These are phyloP conservation scores for Oreochromis tanganicae DNA, from an alignment of 2,113 vertebrate species.

Conservation along the genomic window DNA sequence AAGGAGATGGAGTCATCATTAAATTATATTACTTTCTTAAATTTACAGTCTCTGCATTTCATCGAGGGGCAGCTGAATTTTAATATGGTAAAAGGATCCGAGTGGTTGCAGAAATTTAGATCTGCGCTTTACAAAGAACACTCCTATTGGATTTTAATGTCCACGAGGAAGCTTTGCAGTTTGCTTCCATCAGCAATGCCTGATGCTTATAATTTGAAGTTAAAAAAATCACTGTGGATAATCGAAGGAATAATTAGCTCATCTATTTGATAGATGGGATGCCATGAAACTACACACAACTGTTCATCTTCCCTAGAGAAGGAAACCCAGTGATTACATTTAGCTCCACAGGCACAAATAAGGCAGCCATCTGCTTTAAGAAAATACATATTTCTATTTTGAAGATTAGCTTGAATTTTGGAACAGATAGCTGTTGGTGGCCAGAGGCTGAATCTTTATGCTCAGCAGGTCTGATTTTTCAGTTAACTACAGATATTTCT, in stretches of 20 bases:
- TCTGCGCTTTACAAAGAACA: background rate
- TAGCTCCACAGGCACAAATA: background rate
- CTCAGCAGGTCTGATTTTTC: background rate
- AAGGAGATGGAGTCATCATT: slow-evolving; percentile 4
- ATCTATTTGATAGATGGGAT: background rate
- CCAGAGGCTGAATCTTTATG: background rate
- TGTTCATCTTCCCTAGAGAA: background rate
- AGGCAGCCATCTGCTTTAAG: background rate
- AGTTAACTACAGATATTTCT: background rate
- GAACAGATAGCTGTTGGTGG: background rate
- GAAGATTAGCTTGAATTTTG: background rate
- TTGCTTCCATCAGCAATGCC: background rate
- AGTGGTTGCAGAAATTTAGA: background rate
- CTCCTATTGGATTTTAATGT: background rate
- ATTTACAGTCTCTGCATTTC: slow-evolving; percentile 13
- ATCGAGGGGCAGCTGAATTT: background rate
- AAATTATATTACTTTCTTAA: slow-evolving; percentile 27
- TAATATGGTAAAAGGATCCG: background rate
- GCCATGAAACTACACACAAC: background rate
- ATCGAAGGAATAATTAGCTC: background rate
- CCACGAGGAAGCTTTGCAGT: background rate
- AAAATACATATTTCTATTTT: background rate
- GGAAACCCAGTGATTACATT: background rate
- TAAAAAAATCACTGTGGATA: background rate
- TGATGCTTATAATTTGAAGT: background rate